A percentile compares a stretch with the other conserved stretches of the same genome.
phyloP scores from a whole-genome alignment of 2,113 vertebrate species.

The Syngnathus scovelli region DNA sequence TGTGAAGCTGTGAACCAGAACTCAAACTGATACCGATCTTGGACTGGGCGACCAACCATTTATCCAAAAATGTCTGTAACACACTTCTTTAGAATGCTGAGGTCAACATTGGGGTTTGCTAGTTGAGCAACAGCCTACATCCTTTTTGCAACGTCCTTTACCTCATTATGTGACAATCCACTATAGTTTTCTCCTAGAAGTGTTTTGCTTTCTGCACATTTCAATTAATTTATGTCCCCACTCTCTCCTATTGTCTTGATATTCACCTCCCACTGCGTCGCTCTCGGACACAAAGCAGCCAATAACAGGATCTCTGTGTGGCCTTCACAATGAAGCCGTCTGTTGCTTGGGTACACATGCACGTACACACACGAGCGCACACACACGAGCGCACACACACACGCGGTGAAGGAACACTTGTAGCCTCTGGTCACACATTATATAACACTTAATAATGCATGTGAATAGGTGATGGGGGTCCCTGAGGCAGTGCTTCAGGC shows the following conservation, averaged over 20 bases:
- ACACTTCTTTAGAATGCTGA: neutral
- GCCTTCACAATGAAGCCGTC: constrained; percentile 61
- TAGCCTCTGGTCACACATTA: constrained; percentile 27
- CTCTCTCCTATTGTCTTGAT: constrained; percentile 14
- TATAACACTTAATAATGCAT: constrained; percentile 35
- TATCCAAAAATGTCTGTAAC: constrained; percentile 3
- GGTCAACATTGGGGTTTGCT: constrained; percentile 4
- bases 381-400: constrained; percentile 10
- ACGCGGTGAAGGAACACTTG: constrained; percentile 23
- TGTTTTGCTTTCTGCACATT: constrained; percentile 20
- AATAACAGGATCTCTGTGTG: constrained; percentile 67
- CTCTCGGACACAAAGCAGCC: constrained; percentile 45
- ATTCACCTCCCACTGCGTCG: constrained; percentile 16
- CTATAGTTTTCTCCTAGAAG: constrained; percentile 5
- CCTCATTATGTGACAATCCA: constrained; percentile 8
- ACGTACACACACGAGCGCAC: constrained; percentile 30
- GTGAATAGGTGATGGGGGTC: neutral
- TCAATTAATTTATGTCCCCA: constrained; percentile 26
- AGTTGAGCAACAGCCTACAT: constrained; percentile 4
- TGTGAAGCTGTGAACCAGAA: neutral
- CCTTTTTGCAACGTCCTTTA: neutral
- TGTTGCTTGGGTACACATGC: constrained; percentile 43
- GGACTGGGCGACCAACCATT: neutral
- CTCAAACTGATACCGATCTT: neutral
- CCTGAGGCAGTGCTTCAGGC: constrained; percentile 14